Evolutionary conservation across 92 coral and sea anemone genomes (phyloP).

Genomic region (Phenganax stokvisi): DNA sequence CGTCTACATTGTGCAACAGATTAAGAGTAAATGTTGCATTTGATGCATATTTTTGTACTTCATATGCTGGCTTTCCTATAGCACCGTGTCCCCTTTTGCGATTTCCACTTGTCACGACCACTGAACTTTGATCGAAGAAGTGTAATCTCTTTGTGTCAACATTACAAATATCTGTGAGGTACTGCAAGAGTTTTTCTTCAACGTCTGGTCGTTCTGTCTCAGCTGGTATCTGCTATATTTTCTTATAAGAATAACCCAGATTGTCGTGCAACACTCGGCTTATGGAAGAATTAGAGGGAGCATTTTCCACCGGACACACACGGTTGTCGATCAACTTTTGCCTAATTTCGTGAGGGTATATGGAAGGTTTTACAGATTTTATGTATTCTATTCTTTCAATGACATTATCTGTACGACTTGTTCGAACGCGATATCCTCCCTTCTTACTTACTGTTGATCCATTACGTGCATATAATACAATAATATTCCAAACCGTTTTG

Average conservation of each 20-base stretch:
- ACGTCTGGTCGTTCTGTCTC: constrained; percentile 25
- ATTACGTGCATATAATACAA: neutral
- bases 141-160: constrained; percentile 36
- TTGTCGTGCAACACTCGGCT: neutral
- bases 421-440: neutral
- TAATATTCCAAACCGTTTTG: neutral
- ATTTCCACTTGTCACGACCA: constrained; percentile 36
- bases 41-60: constrained; percentile 44
- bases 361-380: constrained; percentile 8
- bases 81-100: constrained; percentile 32
- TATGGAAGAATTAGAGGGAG: neutral
- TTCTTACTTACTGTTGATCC: neutral
- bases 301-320: neutral
- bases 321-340: neutral
- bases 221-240: neutral
- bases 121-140: constrained; percentile 49
- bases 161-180: constrained; percentile 9
- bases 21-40: constrained; percentile 47
- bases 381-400: constrained; percentile 2
- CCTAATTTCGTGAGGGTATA: neutral
- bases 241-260: constrained; percentile 34
- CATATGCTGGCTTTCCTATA: constrained; percentile 26
- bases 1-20: constrained; percentile 39
- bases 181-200: neutral
- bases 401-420: constrained; percentile 19